Conservation (phyloP, 2,888 invertebrate genomes). For the Troides helena region DNA sequence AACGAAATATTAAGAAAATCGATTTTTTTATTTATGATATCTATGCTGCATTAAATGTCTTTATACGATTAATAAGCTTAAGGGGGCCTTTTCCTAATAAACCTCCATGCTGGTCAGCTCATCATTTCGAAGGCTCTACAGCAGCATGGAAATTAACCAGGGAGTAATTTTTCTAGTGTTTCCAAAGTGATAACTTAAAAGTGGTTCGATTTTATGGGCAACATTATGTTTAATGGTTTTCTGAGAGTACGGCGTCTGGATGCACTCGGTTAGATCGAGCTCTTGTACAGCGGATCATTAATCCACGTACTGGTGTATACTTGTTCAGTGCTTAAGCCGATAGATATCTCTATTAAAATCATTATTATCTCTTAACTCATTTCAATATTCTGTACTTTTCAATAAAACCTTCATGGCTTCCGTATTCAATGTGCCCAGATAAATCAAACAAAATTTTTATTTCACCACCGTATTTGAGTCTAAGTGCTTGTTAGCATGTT, state of each 20-base stretch:
- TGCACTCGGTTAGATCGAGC: neutral
- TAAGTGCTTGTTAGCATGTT: slow-evolving; percentile 8
- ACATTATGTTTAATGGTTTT: neutral
- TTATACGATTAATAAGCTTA: too few relatives aligned
- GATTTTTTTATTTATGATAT: too few relatives aligned
- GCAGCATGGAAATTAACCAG: too few relatives aligned
- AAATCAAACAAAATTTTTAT: slow-evolving; percentile 6
- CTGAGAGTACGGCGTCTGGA: neutral
- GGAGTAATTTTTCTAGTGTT: too few relatives aligned
- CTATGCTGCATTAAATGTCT: too few relatives aligned
- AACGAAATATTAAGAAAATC: too few relatives aligned
- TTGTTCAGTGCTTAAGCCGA: neutral
- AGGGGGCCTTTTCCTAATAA: too few relatives aligned
- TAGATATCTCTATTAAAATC: neutral
- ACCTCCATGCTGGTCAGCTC: too few relatives aligned
- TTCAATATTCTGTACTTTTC: neutral
- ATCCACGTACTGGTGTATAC: neutral
- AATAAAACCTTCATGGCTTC: neutral
- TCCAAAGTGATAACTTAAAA: too few relatives aligned
- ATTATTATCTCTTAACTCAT: neutral
- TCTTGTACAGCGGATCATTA: neutral
- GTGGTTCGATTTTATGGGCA: too few relatives aligned
- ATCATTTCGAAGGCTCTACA: too few relatives aligned
- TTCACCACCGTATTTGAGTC: neutral
- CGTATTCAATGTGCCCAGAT: neutral